Evolutionary conservation across 2,797 vertebrate species (phyloP).

Genomic region (Bucorvus abyssinicus): DNA sequence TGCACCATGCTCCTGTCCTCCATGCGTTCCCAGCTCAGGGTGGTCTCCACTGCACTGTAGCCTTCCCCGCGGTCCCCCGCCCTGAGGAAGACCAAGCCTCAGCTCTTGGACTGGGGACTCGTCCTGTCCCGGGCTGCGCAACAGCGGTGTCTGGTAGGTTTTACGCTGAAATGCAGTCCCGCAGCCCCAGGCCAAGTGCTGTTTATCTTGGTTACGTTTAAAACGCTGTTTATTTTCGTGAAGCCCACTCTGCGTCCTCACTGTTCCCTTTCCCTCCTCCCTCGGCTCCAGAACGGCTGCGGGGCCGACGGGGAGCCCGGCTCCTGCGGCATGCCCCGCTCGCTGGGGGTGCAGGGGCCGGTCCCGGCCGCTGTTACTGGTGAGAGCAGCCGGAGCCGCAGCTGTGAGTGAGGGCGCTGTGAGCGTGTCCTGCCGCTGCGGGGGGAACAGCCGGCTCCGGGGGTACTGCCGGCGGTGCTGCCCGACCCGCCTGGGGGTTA

Average conservation of each 20-base stretch:
- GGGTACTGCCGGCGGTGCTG: no score
- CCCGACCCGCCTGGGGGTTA: no score
- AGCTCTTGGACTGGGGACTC: background rate
- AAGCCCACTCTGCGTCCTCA: background rate
- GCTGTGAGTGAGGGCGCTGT: no score
- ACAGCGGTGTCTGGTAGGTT: background rate
- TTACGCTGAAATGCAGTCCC: background rate
- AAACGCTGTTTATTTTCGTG: background rate
- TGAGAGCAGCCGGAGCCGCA: no score
- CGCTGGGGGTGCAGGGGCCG: no score
- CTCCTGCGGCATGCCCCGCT: no score
- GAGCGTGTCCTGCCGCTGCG: no score
- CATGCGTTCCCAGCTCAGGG: fast-evolving
- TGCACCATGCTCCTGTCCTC: no score
- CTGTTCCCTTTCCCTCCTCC: background rate
- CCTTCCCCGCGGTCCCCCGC: background rate
- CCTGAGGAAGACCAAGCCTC: background rate
- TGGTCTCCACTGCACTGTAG: fast-evolving
- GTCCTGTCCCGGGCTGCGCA: background rate
- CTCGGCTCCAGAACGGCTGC: no score
- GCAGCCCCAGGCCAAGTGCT: background rate
- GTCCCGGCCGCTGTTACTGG: no score
- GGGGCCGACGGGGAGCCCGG: no score
- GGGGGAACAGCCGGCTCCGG: no score
- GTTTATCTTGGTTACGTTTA: background rate